Conservation (phyloP, 2,888 invertebrate species). For the Chalcis sispes region DNA sequence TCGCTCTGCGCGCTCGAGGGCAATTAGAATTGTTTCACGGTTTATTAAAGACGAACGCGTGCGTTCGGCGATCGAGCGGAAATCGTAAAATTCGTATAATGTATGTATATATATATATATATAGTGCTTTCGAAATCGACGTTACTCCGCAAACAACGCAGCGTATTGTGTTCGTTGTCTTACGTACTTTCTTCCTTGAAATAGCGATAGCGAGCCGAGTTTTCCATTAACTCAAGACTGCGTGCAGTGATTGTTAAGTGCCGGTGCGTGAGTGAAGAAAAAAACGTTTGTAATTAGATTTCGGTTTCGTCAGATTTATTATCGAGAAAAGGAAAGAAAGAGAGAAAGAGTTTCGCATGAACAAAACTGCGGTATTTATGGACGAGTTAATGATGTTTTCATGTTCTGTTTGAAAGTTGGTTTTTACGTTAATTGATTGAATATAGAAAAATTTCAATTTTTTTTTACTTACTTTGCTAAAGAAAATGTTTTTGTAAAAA, state of each 20-base stretch:
- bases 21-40: conserved; percentile 71
- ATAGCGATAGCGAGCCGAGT: conserved; percentile 1
- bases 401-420: too few species aligned
- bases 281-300: not conserved
- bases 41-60: conserved; percentile 63
- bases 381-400: too few species aligned
- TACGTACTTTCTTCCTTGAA: conserved; percentile 29
- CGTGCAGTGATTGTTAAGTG: not conserved
- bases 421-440: too few species aligned
- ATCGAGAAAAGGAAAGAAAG: too few species aligned
- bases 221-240: conserved; percentile 29
- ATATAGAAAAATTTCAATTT: too few species aligned
- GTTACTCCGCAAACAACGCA: too few species aligned
- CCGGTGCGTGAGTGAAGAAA: not conserved
- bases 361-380: not conserved
- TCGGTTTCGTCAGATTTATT: not conserved
- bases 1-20: conserved; percentile 17
- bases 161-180: not conserved
- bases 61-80: not conserved
- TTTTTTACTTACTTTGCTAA: too few species aligned
- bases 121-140: conserved; percentile 37
- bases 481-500: too few species aligned
- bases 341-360: not conserved
- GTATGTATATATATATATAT: too few species aligned
- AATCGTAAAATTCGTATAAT: conserved; percentile 56